phyloP scores from a whole-genome alignment of 1,140 invertebrate species.

The Apis cerana region DNA sequence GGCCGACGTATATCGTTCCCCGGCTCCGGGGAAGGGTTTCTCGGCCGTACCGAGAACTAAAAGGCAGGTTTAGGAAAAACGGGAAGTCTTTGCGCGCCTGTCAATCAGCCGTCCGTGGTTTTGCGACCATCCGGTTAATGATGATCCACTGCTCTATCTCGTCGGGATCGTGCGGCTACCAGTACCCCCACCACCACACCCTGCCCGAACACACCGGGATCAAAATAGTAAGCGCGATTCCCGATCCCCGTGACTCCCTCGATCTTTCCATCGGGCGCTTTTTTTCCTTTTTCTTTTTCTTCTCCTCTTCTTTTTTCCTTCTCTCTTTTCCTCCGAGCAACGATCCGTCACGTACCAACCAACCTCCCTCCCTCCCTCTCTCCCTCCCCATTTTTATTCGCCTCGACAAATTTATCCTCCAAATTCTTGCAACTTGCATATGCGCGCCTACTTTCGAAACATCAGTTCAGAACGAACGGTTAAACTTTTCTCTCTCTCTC shows the following conservation, averaged over 20 bases:
- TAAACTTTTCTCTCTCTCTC: too few relatives aligned
- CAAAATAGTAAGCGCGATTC: slow-evolving; percentile 59
- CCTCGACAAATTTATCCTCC: slow-evolving; percentile 36
- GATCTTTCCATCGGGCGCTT: slow-evolving; percentile 34
- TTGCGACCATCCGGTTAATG: slow-evolving; percentile 75
- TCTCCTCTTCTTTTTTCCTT: not conserved
- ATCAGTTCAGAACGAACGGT: too few relatives aligned
- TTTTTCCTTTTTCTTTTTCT: too few relatives aligned
- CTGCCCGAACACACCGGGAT: slow-evolving; percentile 43
- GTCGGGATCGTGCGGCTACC: slow-evolving; percentile 51
- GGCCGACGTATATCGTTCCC: slow-evolving; percentile 53
- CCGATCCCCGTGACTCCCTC: not conserved
- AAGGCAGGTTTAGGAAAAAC: slow-evolving; percentile 73
- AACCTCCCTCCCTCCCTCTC: not conserved
- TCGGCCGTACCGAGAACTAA: slow-evolving; percentile 70
- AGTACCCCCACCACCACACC: not conserved
- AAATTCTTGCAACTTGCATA: slow-evolving; percentile 7
- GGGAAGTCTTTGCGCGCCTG: slow-evolving; percentile 74
- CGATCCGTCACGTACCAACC: not conserved
- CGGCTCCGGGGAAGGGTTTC: slow-evolving; percentile 62
- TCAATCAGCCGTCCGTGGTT: slow-evolving; percentile 76
- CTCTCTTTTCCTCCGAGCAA: too few relatives aligned
- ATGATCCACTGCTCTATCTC: slow-evolving; percentile 76
- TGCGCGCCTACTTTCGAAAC: too few relatives aligned
- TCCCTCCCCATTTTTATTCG: slow-evolving; percentile 6